Evolutionary conservation across 2,797 vertebrate species (phyloP).

Genomic region (Heliangelus exortis): DNA sequence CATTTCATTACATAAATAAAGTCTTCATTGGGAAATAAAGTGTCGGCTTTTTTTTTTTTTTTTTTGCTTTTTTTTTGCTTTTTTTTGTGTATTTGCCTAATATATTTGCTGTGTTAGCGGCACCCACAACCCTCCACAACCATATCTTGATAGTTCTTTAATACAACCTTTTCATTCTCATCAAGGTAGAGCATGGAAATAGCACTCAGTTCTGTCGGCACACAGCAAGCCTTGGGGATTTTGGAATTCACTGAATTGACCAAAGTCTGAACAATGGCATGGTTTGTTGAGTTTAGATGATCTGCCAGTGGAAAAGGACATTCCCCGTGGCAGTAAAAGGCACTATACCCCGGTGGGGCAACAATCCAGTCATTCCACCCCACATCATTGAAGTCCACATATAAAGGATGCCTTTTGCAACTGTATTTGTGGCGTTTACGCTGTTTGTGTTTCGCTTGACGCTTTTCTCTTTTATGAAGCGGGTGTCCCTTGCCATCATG

Average conservation of each 20-base stretch:
- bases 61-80: no score
- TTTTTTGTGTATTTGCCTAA: conserved; percentile 59
- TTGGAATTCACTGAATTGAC: conserved; percentile 98
- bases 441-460: conserved; percentile 90
- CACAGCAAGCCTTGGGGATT: conserved; percentile 97
- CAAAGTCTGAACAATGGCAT: conserved; percentile 98
- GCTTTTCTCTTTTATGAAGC: conserved; percentile 92
- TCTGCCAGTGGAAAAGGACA: conserved; percentile 97
- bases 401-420: conserved; percentile 94
- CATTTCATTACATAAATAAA: conserved; percentile 98
- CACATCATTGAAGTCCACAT: conserved; percentile 99
- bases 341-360: conserved; percentile 95
- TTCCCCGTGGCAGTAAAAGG: conserved; percentile 98
- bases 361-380: conserved; percentile 99
- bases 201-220: conserved; percentile 97
- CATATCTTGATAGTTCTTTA: conserved; percentile 99
- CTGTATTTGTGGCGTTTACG: conserved; percentile 91
- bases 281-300: conserved; percentile 98
- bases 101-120: conserved; percentile 85
- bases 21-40: conserved; percentile 98
- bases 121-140: conserved; percentile 99
- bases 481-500: conserved; percentile 93
- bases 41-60: conserved; percentile 81
- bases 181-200: conserved; percentile 99
- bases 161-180: conserved; percentile 96